Base-by-base conservation (phyloP, 2,113 vertebrate species). In the Myotis yumanensis region DNA sequence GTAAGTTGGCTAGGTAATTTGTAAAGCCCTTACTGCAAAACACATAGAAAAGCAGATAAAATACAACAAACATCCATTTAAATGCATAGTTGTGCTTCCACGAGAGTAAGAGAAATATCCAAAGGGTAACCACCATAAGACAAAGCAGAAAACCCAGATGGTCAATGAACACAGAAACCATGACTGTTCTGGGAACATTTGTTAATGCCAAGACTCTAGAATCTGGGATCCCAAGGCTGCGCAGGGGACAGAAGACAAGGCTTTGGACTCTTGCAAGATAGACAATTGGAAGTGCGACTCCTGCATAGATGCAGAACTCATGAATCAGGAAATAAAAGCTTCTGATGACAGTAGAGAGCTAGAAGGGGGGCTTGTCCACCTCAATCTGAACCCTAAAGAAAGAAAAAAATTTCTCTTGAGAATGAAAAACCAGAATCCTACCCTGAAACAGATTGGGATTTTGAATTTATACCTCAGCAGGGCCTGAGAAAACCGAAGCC, bases 21-120 rank as follows among this genome's bases (percentile, higher is more conserved):
- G 52, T 76, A 93, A 94, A 95, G 6, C 22, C 37, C 18, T 94
- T 72, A 84, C 32, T 89, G n/a, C 11, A 86, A 90, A 96, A 69
- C n/a, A 85, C 46, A 82, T 6, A 94, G 59, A 64, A 87, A 72
- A 48, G 12, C 30, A 93, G n/a, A 62, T 92, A 79, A 93, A 94
- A 72, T 66, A 62, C 20, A 87, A 66, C 68, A 95, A 91, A 57
- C 25, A 77, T 32, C 25, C 37, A 88, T 93, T 95, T 77, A 93
- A 95, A 95, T 92, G 72, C 76, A 85, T 30, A 88, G 52, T 15
- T 82, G 71, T 86, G n/a, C 77, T 89, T 95, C 23, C 4, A 77
- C 81, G 51, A 93, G 0, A 87, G 14, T 62, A 43, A 93, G 57
- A 89, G 25, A 96, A 87, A 95, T 68, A 86, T 54, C 25, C 35